Percentiles rank a stretch among this genome's conserved stretches.
These are phyloP conservation scores for Oryctolagus cuniculus DNA, from an alignment of 2,113 vertebrate species.

Conservation along the genomic window DNA sequence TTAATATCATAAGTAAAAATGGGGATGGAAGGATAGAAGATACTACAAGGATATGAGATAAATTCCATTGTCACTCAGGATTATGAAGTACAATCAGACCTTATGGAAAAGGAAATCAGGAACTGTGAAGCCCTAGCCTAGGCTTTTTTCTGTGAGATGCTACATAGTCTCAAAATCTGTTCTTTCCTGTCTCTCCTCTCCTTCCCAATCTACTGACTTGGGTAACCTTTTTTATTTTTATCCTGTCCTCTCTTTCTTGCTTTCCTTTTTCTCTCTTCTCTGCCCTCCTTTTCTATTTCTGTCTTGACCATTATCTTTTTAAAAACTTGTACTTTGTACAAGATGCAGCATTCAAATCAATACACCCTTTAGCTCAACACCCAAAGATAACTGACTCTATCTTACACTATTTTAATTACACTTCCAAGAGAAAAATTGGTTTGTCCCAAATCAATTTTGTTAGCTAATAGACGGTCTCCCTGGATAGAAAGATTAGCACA, in stretches of 20 bases:
- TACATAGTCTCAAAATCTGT: background rate
- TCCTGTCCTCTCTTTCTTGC: accelerated
- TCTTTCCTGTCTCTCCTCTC: background rate
- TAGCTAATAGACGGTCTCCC: background rate
- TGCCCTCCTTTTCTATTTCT: background rate
- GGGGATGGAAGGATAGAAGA: background rate
- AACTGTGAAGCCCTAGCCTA: background rate
- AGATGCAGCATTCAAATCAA: constrained; percentile 51
- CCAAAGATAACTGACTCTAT: background rate
- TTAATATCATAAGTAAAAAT: background rate
- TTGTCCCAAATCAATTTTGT: background rate
- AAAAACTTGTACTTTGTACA: background rate
- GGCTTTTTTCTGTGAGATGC: background rate
- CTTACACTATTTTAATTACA: background rate
- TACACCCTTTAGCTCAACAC: background rate
- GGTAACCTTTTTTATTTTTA: background rate
- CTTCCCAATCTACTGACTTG: background rate
- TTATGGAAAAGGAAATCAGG: background rate
- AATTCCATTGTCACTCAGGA: background rate
- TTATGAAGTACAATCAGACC: background rate
- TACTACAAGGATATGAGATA: background rate
- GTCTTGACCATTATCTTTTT: background rate
- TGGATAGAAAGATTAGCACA: no score
- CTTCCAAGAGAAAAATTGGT: background rate
- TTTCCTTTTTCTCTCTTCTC: background rate